Percentiles rank a stretch among this genome's conserved stretches.
phyloP scores from a whole-genome alignment of 2,113 vertebrate genomes.

The Tachycineta bicolor region DNA sequence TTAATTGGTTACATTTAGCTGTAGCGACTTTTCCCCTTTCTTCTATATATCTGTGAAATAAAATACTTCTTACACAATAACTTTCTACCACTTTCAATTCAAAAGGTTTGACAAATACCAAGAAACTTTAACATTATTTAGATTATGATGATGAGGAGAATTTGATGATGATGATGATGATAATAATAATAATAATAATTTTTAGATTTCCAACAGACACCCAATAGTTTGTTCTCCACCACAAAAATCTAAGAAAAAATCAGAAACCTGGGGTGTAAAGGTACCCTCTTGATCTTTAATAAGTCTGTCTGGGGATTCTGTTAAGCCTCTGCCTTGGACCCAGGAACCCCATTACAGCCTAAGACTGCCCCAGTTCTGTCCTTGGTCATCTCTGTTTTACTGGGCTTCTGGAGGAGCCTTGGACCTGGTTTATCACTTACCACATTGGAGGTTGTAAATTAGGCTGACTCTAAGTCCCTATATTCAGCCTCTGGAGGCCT shows the following conservation, averaged over 20 bases:
- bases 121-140: not conserved
- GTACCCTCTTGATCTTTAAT: not conserved
- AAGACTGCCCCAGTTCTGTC: not conserved
- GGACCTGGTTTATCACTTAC: not conserved
- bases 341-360: not conserved
- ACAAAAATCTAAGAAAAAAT: not conserved
- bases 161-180: no score
- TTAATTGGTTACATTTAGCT: not conserved
- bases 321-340: not conserved
- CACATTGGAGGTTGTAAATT: fast-evolving
- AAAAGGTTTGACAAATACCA: not conserved
- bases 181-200: not conserved
- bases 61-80: not conserved
- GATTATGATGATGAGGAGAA: not conserved
- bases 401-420: not conserved
- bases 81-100: not conserved
- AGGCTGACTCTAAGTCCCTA: not conserved
- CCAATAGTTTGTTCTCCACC: not conserved
- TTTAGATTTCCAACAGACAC: not conserved
- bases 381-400: not conserved
- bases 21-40: not conserved
- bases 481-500: not conserved
- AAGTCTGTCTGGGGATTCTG: not conserved
- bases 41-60: not conserved
- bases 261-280: not conserved